Percentiles rank a stretch among this genome's conserved stretches.
phyloP scores from a whole-genome alignment of 30 jellyfish, hydroid and myxozoan genomes.

The Aurelia aurita region DNA sequence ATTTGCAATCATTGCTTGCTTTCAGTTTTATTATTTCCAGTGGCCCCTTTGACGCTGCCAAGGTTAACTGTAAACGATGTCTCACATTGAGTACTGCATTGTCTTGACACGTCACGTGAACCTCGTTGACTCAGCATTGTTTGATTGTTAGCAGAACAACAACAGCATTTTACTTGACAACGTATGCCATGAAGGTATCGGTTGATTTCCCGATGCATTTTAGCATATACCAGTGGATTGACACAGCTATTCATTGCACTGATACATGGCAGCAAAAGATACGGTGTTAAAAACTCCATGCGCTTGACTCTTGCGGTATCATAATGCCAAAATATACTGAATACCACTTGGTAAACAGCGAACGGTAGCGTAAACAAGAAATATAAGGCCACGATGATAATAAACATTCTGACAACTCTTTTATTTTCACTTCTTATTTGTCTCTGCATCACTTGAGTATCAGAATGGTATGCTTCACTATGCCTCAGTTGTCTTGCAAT shows the following conservation, averaged over 20 bases:
- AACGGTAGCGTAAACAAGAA: constrained; percentile 48
- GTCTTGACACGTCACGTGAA: too few relatives aligned
- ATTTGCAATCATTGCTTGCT: too few relatives aligned
- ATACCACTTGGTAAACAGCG: constrained; percentile 36
- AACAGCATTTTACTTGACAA: background rate
- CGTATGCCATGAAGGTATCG: constrained; percentile 20
- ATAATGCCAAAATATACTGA: background rate
- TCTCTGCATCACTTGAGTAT: constrained; percentile 47
- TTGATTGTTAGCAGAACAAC: background rate
- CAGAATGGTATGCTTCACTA: constrained; percentile 50
- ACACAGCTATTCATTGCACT: constrained; percentile 70
- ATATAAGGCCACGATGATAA: constrained; percentile 42
- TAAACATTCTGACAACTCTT: constrained; percentile 58
- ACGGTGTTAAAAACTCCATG: too few relatives aligned
- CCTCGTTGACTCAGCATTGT: too few relatives aligned
- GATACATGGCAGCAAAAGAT: constrained; percentile 41
- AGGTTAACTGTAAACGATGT: too few relatives aligned
- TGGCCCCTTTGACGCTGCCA: too few relatives aligned
- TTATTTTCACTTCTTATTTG: constrained; percentile 55
- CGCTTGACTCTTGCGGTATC: background rate
- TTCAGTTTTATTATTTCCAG: too few relatives aligned
- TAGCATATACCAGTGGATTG: constrained; percentile 67
- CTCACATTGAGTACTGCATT: too few relatives aligned
- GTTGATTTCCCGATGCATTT: constrained; percentile 62
- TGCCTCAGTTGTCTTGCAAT: constrained; percentile 30